Percentiles rank a stretch among this genome's conserved stretches.
phyloP scores from a whole-genome alignment of 2,888 invertebrate genomes.

The Sphinx pinastri region DNA sequence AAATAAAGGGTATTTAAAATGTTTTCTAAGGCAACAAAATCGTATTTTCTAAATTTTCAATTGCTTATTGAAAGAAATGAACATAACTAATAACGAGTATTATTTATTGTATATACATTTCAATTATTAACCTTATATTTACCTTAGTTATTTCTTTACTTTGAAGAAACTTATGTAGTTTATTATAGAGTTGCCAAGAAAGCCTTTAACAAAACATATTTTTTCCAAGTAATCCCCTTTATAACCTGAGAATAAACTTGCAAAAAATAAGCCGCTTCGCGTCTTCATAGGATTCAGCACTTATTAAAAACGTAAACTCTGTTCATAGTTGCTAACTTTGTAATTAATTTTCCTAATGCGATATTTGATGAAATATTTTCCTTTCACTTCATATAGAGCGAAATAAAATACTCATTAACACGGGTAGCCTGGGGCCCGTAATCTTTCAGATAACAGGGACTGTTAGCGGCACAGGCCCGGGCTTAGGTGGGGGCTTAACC shows the following conservation, averaged over 20 bases:
- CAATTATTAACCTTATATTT: no score
- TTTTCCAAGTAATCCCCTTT: neutral
- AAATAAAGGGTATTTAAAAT: no score
- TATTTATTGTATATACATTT: no score
- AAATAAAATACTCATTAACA: conserved; percentile 30
- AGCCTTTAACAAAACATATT: no score
- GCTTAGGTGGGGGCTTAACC: neutral
- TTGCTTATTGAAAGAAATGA: no score
- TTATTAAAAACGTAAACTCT: neutral
- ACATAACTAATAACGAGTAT: no score
- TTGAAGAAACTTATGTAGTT: no score
- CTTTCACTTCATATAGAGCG: conserved; percentile 22
- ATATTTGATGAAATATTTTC: conserved; percentile 18
- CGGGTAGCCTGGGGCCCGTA: conserved; percentile 23
- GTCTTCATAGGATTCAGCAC: neutral
- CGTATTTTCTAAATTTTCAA: no score
- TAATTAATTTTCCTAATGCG: conserved; percentile 21
- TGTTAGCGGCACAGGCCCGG: conserved; percentile 25
- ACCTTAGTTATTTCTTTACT: no score
- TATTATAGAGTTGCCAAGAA: no score
- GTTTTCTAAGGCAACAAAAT: no score
- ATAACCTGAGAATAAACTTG: neutral
- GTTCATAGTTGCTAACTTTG: conserved; percentile 18
- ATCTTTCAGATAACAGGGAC: conserved; percentile 27
- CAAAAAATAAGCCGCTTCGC: neutral